A percentile compares a stretch with the other conserved stretches of the same genome.
These are phyloP conservation scores for Tragelaphus eurycerus DNA, from an alignment of 2,797 vertebrate species.

Conservation along the genomic window DNA sequence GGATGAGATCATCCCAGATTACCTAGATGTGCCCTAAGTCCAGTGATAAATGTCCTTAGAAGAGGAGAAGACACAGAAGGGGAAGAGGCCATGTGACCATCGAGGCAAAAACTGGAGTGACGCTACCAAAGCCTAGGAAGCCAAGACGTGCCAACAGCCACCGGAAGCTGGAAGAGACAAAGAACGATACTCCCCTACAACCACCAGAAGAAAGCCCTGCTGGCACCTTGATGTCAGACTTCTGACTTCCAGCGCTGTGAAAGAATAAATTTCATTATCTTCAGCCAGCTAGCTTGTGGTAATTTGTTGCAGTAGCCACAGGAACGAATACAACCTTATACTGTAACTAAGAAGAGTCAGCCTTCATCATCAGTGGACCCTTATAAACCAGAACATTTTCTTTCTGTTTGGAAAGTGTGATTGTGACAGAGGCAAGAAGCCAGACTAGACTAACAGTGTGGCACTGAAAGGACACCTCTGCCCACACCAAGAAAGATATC, in stretches of 20 bases:
- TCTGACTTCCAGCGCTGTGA: neutral
- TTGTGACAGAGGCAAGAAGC: neutral
- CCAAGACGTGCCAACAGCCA: neutral
- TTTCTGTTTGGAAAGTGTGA: neutral
- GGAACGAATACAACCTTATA: neutral
- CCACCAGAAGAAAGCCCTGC: neutral
- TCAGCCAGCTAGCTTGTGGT: neutral
- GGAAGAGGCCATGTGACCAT: neutral
- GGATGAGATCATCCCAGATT: neutral
- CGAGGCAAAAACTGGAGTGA: neutral
- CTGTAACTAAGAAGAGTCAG: neutral
- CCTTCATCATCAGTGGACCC: neutral
- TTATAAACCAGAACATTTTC: neutral
- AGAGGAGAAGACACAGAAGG: neutral
- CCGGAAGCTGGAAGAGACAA: neutral
- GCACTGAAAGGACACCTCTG: neutral
- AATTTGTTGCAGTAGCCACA: neutral
- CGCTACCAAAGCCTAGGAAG: neutral
- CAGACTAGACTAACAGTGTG: neutral
- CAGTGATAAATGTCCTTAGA: neutral
- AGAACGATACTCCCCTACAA: neutral
- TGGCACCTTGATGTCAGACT: neutral
- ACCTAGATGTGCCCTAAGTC: neutral
- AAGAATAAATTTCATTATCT: neutral
- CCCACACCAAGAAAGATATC: neutral